These are phyloP conservation scores for Gopherus evgoodei DNA, from an alignment of 2,113 vertebrate species.

Conservation along the genomic window DNA sequence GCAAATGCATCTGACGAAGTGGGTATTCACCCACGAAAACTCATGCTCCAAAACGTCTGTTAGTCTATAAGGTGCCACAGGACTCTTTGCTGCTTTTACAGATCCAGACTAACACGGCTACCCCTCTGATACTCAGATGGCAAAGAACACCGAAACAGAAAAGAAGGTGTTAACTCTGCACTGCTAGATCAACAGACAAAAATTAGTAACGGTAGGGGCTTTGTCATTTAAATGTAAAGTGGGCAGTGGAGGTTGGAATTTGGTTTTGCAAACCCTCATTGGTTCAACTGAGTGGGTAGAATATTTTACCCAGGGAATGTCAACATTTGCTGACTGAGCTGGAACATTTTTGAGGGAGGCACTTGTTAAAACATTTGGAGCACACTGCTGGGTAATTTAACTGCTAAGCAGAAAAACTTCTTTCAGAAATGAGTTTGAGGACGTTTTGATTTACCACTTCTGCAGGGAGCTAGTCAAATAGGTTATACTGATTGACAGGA, in stretches of 20 bases:
- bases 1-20: not conserved
- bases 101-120: no score
- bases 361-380: not conserved
- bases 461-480: not conserved
- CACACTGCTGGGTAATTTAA: not conserved
- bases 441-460: not conserved
- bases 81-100: no score
- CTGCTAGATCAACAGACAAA: not conserved
- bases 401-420: not conserved
- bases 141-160: not conserved
- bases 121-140: not conserved
- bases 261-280: not conserved
- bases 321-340: not conserved
- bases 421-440: not conserved
- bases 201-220: not conserved
- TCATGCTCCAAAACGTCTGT: no score
- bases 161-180: not conserved
- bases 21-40: no score
- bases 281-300: not conserved
- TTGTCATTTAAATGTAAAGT: not conserved
- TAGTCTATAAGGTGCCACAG: no score
- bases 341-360: not conserved
- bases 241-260: not conserved
- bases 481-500: not conserved
- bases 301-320: not conserved